Percentiles rank a stretch among this genome's conserved stretches.
phyloP scores from a whole-genome alignment of 2,797 vertebrate genomes.

The Synaphobranchus kaupii region DNA sequence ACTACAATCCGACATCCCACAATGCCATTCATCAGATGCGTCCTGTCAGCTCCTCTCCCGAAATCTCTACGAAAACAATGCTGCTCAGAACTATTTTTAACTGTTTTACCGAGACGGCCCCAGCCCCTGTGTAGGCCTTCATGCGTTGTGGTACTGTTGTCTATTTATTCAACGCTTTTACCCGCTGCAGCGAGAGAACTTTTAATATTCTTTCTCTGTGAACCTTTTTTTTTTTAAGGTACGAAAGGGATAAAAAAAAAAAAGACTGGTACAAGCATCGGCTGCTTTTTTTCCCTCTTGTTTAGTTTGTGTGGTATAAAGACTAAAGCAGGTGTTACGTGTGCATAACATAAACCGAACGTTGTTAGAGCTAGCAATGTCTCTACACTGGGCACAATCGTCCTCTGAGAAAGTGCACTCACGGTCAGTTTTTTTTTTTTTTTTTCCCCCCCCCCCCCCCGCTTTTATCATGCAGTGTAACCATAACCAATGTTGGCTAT shows the following conservation, averaged over 20 bases:
- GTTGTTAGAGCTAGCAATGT: conserved; percentile 78
- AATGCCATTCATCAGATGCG: conserved; percentile 17
- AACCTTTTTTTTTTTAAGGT: conserved; percentile 44
- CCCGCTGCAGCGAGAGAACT: conserved; percentile 60
- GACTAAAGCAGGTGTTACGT: conserved; percentile 61
- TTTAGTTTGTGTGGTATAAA: conserved; percentile 52
- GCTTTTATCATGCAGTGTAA: conserved; percentile 80
- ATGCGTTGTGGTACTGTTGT: conserved; percentile 70
- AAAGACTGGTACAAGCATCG: conserved; percentile 36
- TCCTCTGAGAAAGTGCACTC: conserved; percentile 79
- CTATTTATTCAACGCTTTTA: conserved; percentile 70
- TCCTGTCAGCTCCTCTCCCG: conserved; percentile 30
- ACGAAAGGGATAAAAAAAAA: conserved; percentile 28
- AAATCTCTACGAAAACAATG: conserved; percentile 53
- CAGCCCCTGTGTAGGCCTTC: conserved; percentile 65
- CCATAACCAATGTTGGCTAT: conserved; percentile 55
- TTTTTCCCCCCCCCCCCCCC: too few relatives aligned
- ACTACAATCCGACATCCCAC: conserved; percentile 27
- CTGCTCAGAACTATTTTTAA: conserved; percentile 67
- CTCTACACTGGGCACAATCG: conserved; percentile 80
- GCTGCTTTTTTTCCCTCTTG: conserved; percentile 35
- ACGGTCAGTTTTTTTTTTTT: conserved; percentile 76
- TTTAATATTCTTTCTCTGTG: conserved; percentile 54
- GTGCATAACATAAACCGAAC: conserved; percentile 69
- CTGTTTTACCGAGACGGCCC: conserved; percentile 52